Evolutionary conservation across 2,113 vertebrate genomes (phyloP), one percentile per base, ranked within the genome.

Genomic region (Melanostigma gelatinosum): DNA sequence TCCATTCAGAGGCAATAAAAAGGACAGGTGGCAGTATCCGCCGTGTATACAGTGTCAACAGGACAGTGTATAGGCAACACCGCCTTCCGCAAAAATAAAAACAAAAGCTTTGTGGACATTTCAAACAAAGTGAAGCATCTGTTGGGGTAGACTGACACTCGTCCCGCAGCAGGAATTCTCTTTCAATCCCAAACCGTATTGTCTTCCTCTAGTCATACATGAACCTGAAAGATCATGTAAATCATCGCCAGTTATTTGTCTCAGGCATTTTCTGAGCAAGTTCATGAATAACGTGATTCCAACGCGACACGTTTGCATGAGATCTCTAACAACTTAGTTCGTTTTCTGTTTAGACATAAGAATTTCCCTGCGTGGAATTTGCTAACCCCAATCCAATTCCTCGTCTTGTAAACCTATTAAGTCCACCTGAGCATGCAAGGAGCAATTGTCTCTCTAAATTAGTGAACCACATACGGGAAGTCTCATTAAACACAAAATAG

Each of bases 41-140:
- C 18, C 63, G 1, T 90, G 94, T 95, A 82, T 94, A 93, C 85
- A 94, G 87, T 96, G 86, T 94, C 93, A 96, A 95, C 93, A 95
- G 65, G 66, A 76, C 77, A 24, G 79, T 95, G 94, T 94, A 88
- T 95, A 94, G 78, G 86, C 91, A 96, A 95, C 92, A 95, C 20
- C 54, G 27, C 60, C 34, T 75, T 75, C 10, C 11, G 55, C 87
- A 83, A 63, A 93, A 91, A 77, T 90, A 83, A 91, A 89, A 95
- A 95, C 93, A 95, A 52, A 81, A 84, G 87, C 85, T 85, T 74
- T 94, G 94, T 96, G 92, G 93, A 94, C 86, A 95, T 88, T 91
- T 85, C 76, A 94, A 95, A 96, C 94, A 95, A 64, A 72, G 79
- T 48, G 29, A 64, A 54, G 74, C 76, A 76, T 84, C 76, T 82